These are phyloP conservation scores for Drosophila nr. perissopoda DNA, from an alignment of 2,888 invertebrate species.

Conservation along the genomic window DNA sequence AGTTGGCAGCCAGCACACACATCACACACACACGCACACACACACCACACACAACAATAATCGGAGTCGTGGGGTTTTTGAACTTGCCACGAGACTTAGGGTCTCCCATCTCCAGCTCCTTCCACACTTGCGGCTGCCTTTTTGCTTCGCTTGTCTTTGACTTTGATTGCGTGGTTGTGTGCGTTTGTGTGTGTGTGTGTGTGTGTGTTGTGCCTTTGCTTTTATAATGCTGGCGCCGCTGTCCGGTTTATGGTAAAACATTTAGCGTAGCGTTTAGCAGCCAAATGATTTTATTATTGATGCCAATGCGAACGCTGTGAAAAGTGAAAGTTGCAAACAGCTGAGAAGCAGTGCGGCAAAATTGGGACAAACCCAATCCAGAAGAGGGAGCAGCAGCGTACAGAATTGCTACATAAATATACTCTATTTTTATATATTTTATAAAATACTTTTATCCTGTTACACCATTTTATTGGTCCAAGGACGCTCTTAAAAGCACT, in stretches of 20 bases:
- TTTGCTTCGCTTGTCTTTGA: constrained; percentile 45
- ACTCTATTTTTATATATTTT: neutral
- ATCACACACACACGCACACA: constrained; percentile 15
- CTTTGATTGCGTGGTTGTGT: constrained; percentile 46
- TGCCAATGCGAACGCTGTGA: constrained; percentile 32
- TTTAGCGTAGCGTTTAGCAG: constrained; percentile 70
- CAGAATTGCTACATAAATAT: neutral
- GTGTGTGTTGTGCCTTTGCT: constrained; percentile 10
- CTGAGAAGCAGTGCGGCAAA: constrained; percentile 1
- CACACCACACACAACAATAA: constrained; percentile 29
- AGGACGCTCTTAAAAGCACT: neutral
- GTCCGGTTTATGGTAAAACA: constrained; percentile 67
- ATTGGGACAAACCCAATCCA: neutral
- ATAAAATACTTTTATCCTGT: neutral
- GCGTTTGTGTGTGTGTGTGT: constrained; percentile 9
- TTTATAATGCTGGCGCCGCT: constrained; percentile 58
- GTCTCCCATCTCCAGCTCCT: constrained; percentile 25
- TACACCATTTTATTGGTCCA: neutral
- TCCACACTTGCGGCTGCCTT: constrained; percentile 21
- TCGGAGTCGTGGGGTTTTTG: constrained; percentile 68
- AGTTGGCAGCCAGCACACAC: constrained; percentile 54
- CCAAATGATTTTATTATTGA: constrained; percentile 74
- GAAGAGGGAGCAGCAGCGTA: neutral
- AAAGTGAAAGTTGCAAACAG: constrained; percentile 58
- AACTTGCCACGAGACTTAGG: constrained; percentile 63